Percentiles rank a stretch among this genome's conserved stretches.
phyloP scores from a whole-genome alignment of 2,888 invertebrate species.

The Girardia tigrina region DNA sequence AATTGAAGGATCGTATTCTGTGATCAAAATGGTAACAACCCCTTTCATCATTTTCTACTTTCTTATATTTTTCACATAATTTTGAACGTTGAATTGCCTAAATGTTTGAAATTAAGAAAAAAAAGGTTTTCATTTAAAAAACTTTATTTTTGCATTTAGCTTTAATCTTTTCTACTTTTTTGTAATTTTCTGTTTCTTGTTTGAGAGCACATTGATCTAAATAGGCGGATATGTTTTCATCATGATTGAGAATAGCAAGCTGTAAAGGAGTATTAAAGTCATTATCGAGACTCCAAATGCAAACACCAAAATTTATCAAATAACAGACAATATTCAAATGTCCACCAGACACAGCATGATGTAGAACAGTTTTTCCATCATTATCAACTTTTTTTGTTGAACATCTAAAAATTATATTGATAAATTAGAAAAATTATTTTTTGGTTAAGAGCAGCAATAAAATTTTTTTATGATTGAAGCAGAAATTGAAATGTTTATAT shows the following conservation, averaged over 20 bases:
- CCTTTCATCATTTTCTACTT: neutral
- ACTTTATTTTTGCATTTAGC: neutral
- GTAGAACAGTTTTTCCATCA: neutral
- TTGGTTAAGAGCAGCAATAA: too few relatives aligned
- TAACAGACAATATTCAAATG: neutral
- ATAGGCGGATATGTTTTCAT: neutral
- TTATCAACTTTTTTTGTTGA: neutral
- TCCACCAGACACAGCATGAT: neutral
- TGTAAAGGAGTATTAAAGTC: neutral
- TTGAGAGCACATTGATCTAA: neutral
- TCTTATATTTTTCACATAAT: neutral
- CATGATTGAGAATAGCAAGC: neutral
- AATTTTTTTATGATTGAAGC: too few relatives aligned
- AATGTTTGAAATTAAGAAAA: neutral
- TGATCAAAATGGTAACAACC: neutral
- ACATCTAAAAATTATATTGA: conserved; percentile 7
- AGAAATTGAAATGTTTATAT: too few relatives aligned
- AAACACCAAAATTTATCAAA: neutral
- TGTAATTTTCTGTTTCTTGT: neutral
- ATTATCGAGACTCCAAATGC: conserved; percentile 17
- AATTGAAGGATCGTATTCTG: neutral
- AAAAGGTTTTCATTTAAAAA: neutral
- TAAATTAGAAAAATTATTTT: too few relatives aligned
- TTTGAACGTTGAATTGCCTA: neutral
- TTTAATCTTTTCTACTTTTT: neutral